These are phyloP conservation scores for Ormyrus nitidulus DNA, from an alignment of 2,888 invertebrate genomes.

Conservation along the genomic window DNA sequence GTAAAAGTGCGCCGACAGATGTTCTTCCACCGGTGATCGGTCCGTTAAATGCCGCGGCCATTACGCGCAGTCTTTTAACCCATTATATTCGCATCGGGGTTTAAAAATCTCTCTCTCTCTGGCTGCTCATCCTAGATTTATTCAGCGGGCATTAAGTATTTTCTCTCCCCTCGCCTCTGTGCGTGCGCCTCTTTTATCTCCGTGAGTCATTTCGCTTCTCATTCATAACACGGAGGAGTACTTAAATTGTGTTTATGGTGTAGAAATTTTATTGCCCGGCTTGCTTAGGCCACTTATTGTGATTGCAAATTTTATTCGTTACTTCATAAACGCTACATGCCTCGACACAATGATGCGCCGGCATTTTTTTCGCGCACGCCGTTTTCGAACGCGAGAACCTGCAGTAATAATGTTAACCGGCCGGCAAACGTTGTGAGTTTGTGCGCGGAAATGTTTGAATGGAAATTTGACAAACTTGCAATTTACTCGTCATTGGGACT, in stretches of 20 bases:
- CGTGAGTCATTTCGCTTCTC: neutral
- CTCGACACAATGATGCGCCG: too few species aligned
- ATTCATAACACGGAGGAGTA: neutral
- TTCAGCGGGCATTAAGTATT: neutral
- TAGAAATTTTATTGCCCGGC: neutral
- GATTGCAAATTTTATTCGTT: too few species aligned
- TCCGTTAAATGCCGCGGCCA: neutral
- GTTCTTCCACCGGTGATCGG: constrained; percentile 1
- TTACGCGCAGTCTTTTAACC: constrained; percentile 1
- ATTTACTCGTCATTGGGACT: too few species aligned
- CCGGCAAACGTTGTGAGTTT: too few species aligned
- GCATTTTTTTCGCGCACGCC: too few species aligned
- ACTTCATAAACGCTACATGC: too few species aligned
- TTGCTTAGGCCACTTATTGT: neutral
- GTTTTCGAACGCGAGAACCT: too few species aligned
- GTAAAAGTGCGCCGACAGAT: constrained; percentile 23
- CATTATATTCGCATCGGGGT: constrained; percentile 22
- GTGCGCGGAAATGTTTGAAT: too few species aligned
- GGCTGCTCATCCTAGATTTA: constrained; percentile 15
- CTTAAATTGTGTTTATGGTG: neutral
- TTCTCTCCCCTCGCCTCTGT: too few species aligned
- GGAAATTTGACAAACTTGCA: too few species aligned
- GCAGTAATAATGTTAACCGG: too few species aligned
- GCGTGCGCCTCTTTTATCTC: neutral
- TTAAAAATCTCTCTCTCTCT: constrained; percentile 18